Base-by-base conservation (phyloP, 2,797 vertebrate genomes). In the Hybognathus amarus region DNA sequence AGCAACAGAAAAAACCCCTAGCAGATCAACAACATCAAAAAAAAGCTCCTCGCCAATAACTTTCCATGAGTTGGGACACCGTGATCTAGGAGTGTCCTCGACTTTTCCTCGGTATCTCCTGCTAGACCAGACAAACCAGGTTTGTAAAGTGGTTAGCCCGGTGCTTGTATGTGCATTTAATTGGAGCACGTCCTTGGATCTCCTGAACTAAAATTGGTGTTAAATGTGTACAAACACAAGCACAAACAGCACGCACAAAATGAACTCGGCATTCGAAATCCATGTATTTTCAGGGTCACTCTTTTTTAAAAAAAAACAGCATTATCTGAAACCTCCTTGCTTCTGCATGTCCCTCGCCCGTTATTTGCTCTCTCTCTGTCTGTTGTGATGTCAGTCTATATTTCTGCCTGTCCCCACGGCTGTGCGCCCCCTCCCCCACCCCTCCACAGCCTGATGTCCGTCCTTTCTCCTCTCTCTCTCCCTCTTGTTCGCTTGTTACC, bases 101-200 rank as follows among this genome's bases (percentile, higher is more conserved):
- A 52, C 64, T 40, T 30, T 13, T 54, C 45, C 36, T 69, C 68
- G 61, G 63, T 36, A 54, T 76, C 85, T 69, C 85, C 77, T 80
- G 90, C 63, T 85, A 80, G 80, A 56, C 71, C 81, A 85, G 91
- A 86, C 61, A 68, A 85, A 89, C 86, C 84, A 71, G 88, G 67
- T 85, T 79, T 80, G 38, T 24, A 66, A 67, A 83, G 77, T 63
- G 56, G 77, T 77, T 74, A 89, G 88, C 83, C 89, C 88, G 69
- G 85, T 47, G 78, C 79, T 84, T 87, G 88, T 85, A 90, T 88
- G 90, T 87, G 88, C 89, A 79, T 85, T 88, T 87, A 81, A 87
- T 90, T 87, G 85, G 88, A n/a, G n/a, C 86, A 86, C 90, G 88
- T 91, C 87, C 87, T 90, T 86, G 87, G 77, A 66, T 77, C 18